Percentiles rank a stretch among this genome's conserved stretches.
These are phyloP conservation scores for Blastobasis lacticolella DNA, from an alignment of 2,888 invertebrate genomes.

Conservation along the genomic window DNA sequence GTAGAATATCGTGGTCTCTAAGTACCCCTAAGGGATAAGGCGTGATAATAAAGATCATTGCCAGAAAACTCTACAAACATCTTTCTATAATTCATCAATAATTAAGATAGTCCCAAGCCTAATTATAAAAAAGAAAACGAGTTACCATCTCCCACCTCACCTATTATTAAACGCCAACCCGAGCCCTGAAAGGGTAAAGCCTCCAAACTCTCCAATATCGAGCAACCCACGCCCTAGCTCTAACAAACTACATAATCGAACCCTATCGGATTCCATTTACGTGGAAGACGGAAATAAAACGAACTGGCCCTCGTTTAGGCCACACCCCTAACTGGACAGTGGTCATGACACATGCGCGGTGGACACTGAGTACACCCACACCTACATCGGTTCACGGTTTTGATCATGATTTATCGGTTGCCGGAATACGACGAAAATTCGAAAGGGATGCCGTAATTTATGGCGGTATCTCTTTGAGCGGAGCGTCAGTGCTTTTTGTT, in stretches of 20 bases:
- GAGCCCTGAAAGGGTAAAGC: too few relatives aligned
- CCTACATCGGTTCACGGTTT: constrained; percentile 13
- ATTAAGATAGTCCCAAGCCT: too few relatives aligned
- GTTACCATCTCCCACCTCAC: too few relatives aligned
- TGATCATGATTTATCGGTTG: constrained; percentile 26
- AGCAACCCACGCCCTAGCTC: not conserved
- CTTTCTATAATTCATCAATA: too few relatives aligned
- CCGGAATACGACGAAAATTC: not conserved
- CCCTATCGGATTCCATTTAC: constrained; percentile 38
- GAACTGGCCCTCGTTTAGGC: constrained; percentile 29
- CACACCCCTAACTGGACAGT: constrained; percentile 66
- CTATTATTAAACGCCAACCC: too few relatives aligned
- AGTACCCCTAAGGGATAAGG: too few relatives aligned
- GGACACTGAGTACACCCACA: constrained; percentile 45
- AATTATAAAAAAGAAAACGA: too few relatives aligned
- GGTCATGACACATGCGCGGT: constrained; percentile 65
- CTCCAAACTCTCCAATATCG: not conserved
- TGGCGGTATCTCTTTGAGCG: not conserved
- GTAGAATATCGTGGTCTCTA: too few relatives aligned
- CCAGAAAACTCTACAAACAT: too few relatives aligned
- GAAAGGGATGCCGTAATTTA: constrained; percentile 4
- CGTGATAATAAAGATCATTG: too few relatives aligned
- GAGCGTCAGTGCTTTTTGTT: too few relatives aligned
- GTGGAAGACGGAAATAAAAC: constrained; percentile 30
- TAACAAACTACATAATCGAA: constrained; percentile 33